Base-by-base conservation (phyloP, 1,140 invertebrate species). In the Drosophila pandora region DNA sequence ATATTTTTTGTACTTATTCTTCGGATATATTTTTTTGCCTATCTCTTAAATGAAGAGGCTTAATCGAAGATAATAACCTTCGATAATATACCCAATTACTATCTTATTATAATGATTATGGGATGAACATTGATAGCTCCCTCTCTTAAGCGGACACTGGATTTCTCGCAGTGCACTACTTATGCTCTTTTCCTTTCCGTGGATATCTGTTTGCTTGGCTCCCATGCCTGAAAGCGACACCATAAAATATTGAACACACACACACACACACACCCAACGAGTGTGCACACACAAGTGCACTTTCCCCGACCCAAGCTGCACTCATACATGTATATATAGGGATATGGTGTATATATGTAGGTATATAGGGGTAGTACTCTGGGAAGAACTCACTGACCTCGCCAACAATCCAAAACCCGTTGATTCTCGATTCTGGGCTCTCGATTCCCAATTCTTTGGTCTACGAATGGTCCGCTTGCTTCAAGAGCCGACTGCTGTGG, bases 211-310 rank as follows among this genome's bases (percentile, higher is more conserved):
- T 81, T 78, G 58, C 47, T 47, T 47, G 49, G 39, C 49, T 68
- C 45, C 59, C 50, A 48, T 76, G 81, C 76, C 82, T 82, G 82
- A 79, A 87, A 87, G 82, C 75, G 82, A 88, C 83, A 87, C 82
- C 78, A 87, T 87, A 88, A 87, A 82, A 82, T 88, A 88, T 82
- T 82, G 79, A 82, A 82, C 74, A 25, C 23, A 32, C 32, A 12
- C 34, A 37, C 34, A 37, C 34, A 37, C 34, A 17, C 34, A 37
- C 34, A 37, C 34, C 34, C 34, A 4, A 12, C 34, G 34, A 37
- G 59, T 79, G 80, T 68, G 55, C 59, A 80, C 70, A 56, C 22
- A 49, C 61, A 57, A 60, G 45, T 62, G 60, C 58, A 65, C 59
- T 73, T 17, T 50, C 55, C 9, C 53, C 22, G 45, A 23, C 21